phyloP scores from a whole-genome alignment of 2,797 vertebrate genomes.

The Perdix hodgsoniae region DNA sequence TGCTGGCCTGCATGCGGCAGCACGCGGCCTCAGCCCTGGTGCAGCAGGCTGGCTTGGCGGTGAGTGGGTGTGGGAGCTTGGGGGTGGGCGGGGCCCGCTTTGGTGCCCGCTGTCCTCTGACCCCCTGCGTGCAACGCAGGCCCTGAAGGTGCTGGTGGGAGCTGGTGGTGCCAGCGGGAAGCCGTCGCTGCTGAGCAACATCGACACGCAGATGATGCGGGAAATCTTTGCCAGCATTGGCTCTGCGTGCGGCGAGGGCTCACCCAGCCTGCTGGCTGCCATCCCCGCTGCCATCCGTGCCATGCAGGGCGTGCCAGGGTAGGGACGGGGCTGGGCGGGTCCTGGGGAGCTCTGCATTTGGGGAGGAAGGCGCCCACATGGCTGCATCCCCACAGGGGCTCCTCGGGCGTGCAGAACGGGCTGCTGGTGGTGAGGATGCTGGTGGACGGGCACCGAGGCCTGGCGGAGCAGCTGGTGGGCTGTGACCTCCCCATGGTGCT shows the following conservation, averaged over 20 bases:
- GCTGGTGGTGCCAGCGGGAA: constrained; percentile 76
- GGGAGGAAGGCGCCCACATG: fast-evolving
- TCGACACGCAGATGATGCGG: constrained; percentile 88
- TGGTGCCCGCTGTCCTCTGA: background rate
- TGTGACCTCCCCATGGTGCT: constrained; percentile 82
- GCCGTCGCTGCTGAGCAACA: constrained; percentile 78
- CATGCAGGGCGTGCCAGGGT: constrained; percentile 89
- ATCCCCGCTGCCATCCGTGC: constrained; percentile 88
- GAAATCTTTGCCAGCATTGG: constrained; percentile 93
- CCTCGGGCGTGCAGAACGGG: constrained; percentile 87
- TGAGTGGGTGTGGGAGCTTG: constrained; percentile 75
- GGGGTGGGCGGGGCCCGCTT: background rate
- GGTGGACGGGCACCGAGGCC: constrained; percentile 86
- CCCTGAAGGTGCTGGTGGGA: constrained; percentile 90
- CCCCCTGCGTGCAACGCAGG: constrained; percentile 71
- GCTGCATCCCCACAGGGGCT: constrained; percentile 79
- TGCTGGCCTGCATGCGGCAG: constrained; percentile 91
- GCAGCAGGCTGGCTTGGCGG: constrained; percentile 90
- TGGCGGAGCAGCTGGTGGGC: constrained; percentile 89
- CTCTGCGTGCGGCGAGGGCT: constrained; percentile 86
- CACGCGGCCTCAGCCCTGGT: constrained; percentile 81
- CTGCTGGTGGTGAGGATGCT: constrained; percentile 90
- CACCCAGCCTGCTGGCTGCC: constrained; percentile 83
- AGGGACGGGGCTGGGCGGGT: background rate
- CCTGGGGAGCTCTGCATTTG: fast-evolving